Conservation (phyloP, 2,113 vertebrate species). For the Cyphomyrus discorhynchus region DNA sequence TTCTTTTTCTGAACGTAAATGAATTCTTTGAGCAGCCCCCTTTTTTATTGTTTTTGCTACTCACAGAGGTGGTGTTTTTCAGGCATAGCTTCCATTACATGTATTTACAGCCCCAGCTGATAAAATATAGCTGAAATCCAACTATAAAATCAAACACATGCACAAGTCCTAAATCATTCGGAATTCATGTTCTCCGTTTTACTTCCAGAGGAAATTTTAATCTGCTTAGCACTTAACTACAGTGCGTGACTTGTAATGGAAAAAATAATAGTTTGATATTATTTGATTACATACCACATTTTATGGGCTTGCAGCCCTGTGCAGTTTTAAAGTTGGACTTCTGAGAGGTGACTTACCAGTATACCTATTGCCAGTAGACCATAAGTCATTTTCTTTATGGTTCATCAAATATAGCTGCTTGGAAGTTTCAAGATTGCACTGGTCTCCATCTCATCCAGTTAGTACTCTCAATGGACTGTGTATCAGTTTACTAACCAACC, state of each 20-base stretch:
- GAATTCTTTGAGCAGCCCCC: constrained; percentile 32
- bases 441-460: neutral
- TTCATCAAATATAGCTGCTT: neutral
- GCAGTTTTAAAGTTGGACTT: neutral
- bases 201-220: constrained; percentile 27
- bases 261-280: constrained; percentile 10
- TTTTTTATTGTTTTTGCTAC: constrained; percentile 21
- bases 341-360: constrained; percentile 4
- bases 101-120: constrained; percentile 29
- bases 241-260: constrained; percentile 7
- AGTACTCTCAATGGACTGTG: neutral
- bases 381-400: constrained; percentile 5
- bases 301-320: constrained; percentile 14
- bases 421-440: neutral
- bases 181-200: constrained; percentile 30
- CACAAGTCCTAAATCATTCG: constrained; percentile 44
- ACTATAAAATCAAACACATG: constrained; percentile 25
- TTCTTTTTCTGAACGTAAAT: constrained; percentile 25
- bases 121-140: neutral
- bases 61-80: constrained; percentile 7
- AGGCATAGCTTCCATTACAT: constrained; percentile 19
- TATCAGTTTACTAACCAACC: neutral
- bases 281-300: constrained; percentile 16
- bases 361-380: neutral
- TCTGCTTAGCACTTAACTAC: neutral